These are phyloP conservation scores for Dinomys branickii DNA, from an alignment of 2,113 vertebrate species.

Conservation along the genomic window DNA sequence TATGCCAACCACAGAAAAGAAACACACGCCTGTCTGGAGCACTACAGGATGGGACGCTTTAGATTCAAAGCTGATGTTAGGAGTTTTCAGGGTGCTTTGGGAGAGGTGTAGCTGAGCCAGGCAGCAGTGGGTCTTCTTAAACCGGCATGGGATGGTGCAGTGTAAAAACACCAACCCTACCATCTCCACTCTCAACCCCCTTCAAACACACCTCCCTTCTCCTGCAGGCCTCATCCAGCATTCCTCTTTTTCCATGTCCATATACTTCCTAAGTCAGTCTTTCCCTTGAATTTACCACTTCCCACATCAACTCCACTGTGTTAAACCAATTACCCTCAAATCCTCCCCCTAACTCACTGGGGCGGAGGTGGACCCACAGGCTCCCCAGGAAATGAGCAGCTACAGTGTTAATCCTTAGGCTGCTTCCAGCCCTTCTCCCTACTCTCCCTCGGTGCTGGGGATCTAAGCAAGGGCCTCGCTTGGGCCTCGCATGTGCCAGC, in stretches of 20 bases:
- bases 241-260: not conserved
- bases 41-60: not conserved
- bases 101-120: not conserved
- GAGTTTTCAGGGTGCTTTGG: not conserved
- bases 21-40: constrained; percentile 65
- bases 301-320: not conserved
- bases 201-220: not conserved
- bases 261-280: not conserved
- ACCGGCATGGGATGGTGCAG: not conserved
- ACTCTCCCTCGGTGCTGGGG: not conserved
- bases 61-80: not conserved
- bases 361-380: not conserved
- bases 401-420: not conserved
- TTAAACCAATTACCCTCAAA: not conserved
- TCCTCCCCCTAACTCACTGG: not conserved
- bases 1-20: constrained; percentile 72
- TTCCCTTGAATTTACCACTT: not conserved
- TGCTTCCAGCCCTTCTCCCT: not conserved
- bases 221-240: not conserved
- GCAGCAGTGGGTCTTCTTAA: not conserved
- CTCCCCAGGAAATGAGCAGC: not conserved
- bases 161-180: not conserved
- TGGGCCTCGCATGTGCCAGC: not conserved
- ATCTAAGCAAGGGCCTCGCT: not conserved
- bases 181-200: not conserved